Evolutionary conservation across 2,797 vertebrate genomes (phyloP).

Genomic region (Epinephelus coioides): DNA sequence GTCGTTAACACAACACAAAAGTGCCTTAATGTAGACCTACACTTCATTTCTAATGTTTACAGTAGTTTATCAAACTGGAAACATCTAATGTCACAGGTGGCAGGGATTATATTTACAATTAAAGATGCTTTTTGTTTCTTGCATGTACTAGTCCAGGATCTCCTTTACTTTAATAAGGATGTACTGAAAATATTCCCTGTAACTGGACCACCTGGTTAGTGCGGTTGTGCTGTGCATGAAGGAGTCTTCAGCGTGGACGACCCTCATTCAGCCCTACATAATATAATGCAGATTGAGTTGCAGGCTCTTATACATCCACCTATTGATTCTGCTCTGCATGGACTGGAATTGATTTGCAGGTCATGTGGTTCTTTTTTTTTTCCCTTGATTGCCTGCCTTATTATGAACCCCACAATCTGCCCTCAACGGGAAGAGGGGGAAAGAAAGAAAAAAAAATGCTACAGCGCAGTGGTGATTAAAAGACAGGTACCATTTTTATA

Average conservation of each 20-base stretch:
- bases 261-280: slow-evolving; percentile 32
- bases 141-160: not conserved
- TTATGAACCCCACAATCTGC: slow-evolving; percentile 60
- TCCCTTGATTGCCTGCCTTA: slow-evolving; percentile 56
- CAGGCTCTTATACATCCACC: slow-evolving; percentile 40
- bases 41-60: slow-evolving; percentile 45
- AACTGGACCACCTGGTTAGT: slow-evolving; percentile 45
- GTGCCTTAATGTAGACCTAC: slow-evolving; percentile 59
- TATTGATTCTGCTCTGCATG: slow-evolving; percentile 57
- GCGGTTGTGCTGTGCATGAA: not conserved
- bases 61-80: slow-evolving; percentile 70
- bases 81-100: slow-evolving; percentile 32
- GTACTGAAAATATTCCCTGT: slow-evolving; percentile 15
- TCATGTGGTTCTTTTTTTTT: slow-evolving; percentile 40
- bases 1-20: slow-evolving; percentile 44
- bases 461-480: slow-evolving; percentile 52
- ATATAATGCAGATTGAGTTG: slow-evolving; percentile 54
- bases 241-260: not conserved
- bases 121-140: not conserved
- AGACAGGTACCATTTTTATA: slow-evolving; percentile 64
- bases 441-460: not conserved
- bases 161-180: not conserved
- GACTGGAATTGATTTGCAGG: slow-evolving; percentile 64
- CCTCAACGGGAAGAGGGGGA: slow-evolving; percentile 15
- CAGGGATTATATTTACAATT: slow-evolving; percentile 63